These are phyloP conservation scores for Pseudochirops cupreus DNA, from an alignment of 2,797 vertebrate genomes.

Conservation along the genomic window DNA sequence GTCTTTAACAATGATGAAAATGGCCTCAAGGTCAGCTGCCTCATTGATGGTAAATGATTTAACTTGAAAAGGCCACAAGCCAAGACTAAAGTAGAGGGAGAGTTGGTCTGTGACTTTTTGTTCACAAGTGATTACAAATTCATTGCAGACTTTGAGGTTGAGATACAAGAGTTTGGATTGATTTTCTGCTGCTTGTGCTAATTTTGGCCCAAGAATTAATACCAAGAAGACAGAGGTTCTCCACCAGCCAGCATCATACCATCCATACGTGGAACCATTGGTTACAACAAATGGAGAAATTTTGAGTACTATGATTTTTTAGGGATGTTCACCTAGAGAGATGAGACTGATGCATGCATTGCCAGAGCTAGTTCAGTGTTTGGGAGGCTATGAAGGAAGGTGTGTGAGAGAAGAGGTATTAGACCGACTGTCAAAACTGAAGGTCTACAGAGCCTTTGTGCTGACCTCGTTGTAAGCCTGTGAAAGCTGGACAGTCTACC, in stretches of 20 bases:
- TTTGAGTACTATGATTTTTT: neutral
- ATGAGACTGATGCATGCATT: neutral
- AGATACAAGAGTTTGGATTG: neutral
- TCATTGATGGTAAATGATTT: neutral
- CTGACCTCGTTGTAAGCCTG: neutral
- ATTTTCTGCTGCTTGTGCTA: neutral
- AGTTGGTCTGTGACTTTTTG: neutral
- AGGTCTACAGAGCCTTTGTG: neutral
- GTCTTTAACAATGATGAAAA: neutral
- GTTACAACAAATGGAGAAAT: neutral
- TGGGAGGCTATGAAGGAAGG: neutral
- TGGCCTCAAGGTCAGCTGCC: neutral
- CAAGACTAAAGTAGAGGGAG: neutral
- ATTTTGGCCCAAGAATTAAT: neutral
- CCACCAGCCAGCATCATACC: neutral
- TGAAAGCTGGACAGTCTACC: neutral
- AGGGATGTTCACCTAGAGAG: neutral
- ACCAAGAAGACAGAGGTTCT: neutral
- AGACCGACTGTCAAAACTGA: neutral
- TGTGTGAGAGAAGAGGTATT: neutral
- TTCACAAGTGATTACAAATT: too few species aligned
- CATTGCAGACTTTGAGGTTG: neutral
- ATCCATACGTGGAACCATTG: neutral
- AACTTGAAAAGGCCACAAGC: neutral
- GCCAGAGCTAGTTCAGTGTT: neutral